These are phyloP conservation scores for Hofmannophila pseudospretella DNA, from an alignment of 2,888 invertebrate species.

Conservation along the genomic window DNA sequence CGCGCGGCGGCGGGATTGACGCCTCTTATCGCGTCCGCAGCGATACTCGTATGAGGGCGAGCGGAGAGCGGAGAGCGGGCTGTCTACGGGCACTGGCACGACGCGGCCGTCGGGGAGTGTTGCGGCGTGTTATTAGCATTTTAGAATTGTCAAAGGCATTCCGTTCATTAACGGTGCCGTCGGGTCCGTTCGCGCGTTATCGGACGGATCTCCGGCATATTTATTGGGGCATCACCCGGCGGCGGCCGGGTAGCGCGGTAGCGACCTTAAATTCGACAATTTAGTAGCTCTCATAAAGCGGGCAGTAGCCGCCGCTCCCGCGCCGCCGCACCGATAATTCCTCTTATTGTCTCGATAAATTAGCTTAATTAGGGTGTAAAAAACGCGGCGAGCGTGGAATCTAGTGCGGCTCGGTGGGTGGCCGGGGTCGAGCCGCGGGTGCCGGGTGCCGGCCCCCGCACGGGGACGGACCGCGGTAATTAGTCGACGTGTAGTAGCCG, in stretches of 20 bases:
- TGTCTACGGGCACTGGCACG: too few species aligned
- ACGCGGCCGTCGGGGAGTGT: conserved; percentile 23
- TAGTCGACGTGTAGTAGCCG: conserved; percentile 18
- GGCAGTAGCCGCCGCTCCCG: conserved; percentile 38
- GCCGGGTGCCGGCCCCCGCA: conserved; percentile 15
- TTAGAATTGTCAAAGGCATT: conserved; percentile 44
- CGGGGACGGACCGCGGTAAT: conserved; percentile 16
- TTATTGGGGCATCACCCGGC: conserved; percentile 55
- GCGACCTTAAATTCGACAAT: conserved; percentile 60
- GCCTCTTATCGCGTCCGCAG: too few species aligned
- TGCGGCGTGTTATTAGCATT: conserved; percentile 46
- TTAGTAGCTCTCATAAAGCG: conserved; percentile 70
- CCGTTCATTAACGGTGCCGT: conserved; percentile 43
- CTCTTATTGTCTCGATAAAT: conserved; percentile 74
- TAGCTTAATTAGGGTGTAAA: conserved; percentile 76
- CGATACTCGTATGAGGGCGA: too few species aligned
- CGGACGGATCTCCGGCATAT: conserved; percentile 61
- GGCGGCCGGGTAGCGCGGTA: conserved; percentile 63
- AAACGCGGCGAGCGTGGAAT: conserved; percentile 61
- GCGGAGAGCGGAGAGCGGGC: too few species aligned
- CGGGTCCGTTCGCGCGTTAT: conserved; percentile 43
- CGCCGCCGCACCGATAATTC: conserved; percentile 66
- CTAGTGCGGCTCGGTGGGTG: conserved; percentile 68
- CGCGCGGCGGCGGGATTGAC: too few species aligned
- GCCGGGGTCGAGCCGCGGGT: conserved; percentile 21